Evolutionary conservation across 2,797 vertebrate species (phyloP), one percentile per base, ranked within the genome.

Genomic region (Tapera naevia): DNA sequence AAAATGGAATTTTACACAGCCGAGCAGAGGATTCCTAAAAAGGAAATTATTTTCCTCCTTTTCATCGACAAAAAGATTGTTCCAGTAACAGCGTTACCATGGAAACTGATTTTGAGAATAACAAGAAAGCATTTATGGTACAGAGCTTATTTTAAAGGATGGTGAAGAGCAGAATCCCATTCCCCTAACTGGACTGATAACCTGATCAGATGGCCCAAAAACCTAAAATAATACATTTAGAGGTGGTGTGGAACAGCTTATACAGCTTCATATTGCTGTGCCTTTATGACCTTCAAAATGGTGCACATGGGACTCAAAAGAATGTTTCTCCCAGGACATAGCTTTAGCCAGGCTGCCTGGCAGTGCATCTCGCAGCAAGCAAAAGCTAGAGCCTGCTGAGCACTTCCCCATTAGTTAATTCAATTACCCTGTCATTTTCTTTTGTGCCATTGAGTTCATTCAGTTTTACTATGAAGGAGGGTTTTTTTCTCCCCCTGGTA

Each of bases 21-120:
- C 84, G 67, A 91, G 69, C 69, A 75, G 60, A 86, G 28, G 53
- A 81, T 88, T 87, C 76, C 80, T 86, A 50, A 91, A 88, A 83
- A 86, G 70, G 82, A 92, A 95, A 91, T 81, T 17, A 88, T 88
- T 94, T 94, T 90, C 73, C 57, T 92, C 56, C 65, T 91, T 94
- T 91, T 92, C 88, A 76, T 70, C 7, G 5, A 56, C 57, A 89
- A 61, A 64, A 92, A 75, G 79, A 81, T 80, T 71, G 61, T 91
- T 89, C 70, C 58, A 70, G 76, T 41, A 53, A 72, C 62, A 70
- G 45, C 50, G 66, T 96, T 92, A 76, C 95, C 87, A 88, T 88
- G 82, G 95, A 81, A 95, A 96, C 96, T 0, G 2, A 91, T 81
- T 93, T 84, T 37, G 60, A 92, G 86, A 90, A 32, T 60, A 93